phyloP scores from a whole-genome alignment of 2,797 vertebrate genomes.

The Spizella passerina region DNA sequence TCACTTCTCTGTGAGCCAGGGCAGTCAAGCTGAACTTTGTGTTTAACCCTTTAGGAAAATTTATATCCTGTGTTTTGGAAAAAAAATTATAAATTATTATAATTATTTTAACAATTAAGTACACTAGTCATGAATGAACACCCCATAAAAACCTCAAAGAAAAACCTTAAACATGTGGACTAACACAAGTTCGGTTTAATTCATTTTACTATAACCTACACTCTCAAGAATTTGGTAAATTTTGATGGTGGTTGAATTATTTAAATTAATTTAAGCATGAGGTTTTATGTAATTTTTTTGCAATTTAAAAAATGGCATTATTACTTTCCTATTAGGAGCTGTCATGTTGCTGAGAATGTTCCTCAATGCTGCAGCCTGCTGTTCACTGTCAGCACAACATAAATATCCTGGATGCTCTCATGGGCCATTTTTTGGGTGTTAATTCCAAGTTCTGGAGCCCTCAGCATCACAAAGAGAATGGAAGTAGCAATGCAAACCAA shows the following conservation, averaged over 20 bases:
- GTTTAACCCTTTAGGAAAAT: background rate
- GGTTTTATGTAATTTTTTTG: background rate
- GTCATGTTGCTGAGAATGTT: background rate
- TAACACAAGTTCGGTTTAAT: background rate
- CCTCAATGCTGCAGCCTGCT: conserved; percentile 9
- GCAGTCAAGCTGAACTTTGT: background rate
- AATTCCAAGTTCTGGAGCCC: background rate
- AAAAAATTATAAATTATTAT: background rate
- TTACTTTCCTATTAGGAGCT: background rate
- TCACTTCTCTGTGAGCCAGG: background rate
- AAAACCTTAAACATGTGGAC: background rate
- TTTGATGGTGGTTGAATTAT: background rate
- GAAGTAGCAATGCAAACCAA: background rate
- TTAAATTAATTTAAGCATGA: background rate
- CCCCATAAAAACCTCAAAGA: background rate
- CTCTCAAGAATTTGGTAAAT: background rate
- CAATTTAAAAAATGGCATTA: background rate
- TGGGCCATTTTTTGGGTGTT: background rate
- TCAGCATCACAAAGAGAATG: background rate
- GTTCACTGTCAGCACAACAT: background rate
- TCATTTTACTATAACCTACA: background rate
- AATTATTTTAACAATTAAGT: background rate
- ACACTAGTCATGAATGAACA: background rate
- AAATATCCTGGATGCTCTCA: background rate
- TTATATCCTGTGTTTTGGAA: background rate